Conservation (phyloP, 2,113 vertebrate species). For the Callocephalon fimbriatum region DNA sequence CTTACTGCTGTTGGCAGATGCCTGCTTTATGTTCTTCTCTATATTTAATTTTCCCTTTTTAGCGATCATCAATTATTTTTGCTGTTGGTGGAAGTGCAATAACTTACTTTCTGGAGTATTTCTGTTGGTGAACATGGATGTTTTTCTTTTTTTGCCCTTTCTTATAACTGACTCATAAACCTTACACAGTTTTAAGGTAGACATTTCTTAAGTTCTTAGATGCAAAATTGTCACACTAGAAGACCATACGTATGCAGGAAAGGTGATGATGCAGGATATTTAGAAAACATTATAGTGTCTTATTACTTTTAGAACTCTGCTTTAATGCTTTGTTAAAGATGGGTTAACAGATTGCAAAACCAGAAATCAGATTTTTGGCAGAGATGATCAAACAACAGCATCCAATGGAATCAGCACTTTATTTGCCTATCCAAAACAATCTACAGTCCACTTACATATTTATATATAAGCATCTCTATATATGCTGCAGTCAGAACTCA, state of each 20-base stretch:
- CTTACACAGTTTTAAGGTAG: neutral
- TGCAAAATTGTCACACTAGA: neutral
- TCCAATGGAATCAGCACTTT: neutral
- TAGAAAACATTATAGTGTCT: neutral
- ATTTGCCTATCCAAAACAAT: neutral
- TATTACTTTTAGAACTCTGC: neutral
- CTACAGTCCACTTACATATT: neutral
- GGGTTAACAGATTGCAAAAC: neutral
- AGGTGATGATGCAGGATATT: neutral
- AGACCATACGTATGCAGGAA: neutral
- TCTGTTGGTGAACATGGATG: neutral
- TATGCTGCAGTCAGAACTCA: neutral
- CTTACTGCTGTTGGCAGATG: neutral
- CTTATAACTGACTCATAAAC: neutral
- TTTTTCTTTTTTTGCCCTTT: neutral
- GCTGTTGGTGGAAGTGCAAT: neutral
- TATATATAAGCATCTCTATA: neutral
- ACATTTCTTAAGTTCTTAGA: neutral
- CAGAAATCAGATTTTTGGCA: neutral
- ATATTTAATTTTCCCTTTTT: neutral
- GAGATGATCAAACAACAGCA: neutral
- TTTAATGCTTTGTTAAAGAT: neutral
- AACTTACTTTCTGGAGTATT: neutral
- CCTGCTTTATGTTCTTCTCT: neutral
- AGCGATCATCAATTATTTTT: neutral